Evolutionary conservation across 2,113 vertebrate species (phyloP), one percentile per base, ranked within the genome.

Genomic region (Nycticryphes semicollaris): DNA sequence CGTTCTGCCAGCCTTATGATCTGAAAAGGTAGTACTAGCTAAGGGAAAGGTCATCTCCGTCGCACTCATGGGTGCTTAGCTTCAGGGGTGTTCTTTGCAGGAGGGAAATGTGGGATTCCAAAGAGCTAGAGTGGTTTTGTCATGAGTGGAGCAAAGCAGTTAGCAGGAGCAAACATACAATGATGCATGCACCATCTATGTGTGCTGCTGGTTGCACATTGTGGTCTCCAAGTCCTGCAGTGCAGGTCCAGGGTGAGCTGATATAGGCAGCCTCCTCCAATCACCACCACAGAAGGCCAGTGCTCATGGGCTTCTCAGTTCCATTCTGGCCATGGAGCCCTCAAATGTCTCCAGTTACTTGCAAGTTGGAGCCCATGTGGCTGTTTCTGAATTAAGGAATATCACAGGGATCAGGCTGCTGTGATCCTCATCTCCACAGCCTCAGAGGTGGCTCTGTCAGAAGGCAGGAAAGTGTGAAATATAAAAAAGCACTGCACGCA

Each of bases 21-120:
- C 19, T 41, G 59, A n/a, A 56, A 48, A 57, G 37, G 5, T 39
- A 50, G 14, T 16, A 6, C 53, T 2, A 9, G 30, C 30, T 19
- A 14, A 64, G 39, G 31, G 41, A 69, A 66, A 10, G 16, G 37
- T 28, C 14, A 9, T 13, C 21, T 24, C 37, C 51, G 78, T 12
- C 3, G 0, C 6, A 17, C 3, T 3, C 21, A 13, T 2, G 8
- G 10, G 9, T 64, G 66, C n/a, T 48, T 1, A 0, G 39, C 14
- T 45, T 37, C 28, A 57, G 54, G 24, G 12, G 3, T 64, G 31
- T 27, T 64, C 22, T 68, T 41, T 66, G 54, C 18, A 10, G 84
- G 13, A 78, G 27, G 11, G 31, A 72, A 31, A 21, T 5, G 8
- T 41, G 28, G 54, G 50, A 60, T 6, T 22, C 41, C n/a, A 28